Base-by-base conservation (phyloP, 2,888 invertebrate genomes). In the Caenorhabditis drosophilae region DNA sequence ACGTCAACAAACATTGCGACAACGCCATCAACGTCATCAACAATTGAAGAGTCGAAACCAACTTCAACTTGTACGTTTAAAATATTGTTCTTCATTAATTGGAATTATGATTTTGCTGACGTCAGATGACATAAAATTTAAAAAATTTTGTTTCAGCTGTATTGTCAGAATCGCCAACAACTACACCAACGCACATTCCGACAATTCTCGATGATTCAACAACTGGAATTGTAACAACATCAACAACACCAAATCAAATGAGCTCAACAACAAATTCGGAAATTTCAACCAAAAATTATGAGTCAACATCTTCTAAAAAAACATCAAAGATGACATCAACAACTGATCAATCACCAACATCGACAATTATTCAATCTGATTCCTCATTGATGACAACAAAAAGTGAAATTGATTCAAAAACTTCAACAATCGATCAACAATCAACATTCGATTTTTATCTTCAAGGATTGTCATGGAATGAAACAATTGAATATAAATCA, bases 201-300 rank as follows among this genome's bases (percentile, higher is more conserved):
- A 16, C 49, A 4, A 25, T 48, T 15, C n/a, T 36, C 6, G 16
- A 42, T 34, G 41, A 51, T n/a, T 20, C 45, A 16, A 38, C 27
- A 18, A n/a, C 57, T 16, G 26, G 36, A 11, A 26, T 45, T 9
- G 45, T 49, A 4, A 42, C 31, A 2, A 18, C 3, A 2, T n/a
- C 47, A 6, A 6, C 34, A 9, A 22, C 46, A n/a, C n/a, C 45
- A 2, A 12, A 38, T 7, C 15, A 38, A 2, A 42, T 48, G 31
- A 34, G 26, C 25, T 16, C 45, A 2, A 23, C 46, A 11, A 46
- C 53, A 11, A 48, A 40, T 4, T 2, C 46, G 15, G 25, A 38
- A 3, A 38, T 41, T 18, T 27, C 40, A 4, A 26, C 41, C 15
- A 3, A 34, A 20, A 38, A 36, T 31, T 6, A 40, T n/a, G 11